Conservation (phyloP, 2,113 vertebrate genomes). For the Amphiprion ocellaris region DNA sequence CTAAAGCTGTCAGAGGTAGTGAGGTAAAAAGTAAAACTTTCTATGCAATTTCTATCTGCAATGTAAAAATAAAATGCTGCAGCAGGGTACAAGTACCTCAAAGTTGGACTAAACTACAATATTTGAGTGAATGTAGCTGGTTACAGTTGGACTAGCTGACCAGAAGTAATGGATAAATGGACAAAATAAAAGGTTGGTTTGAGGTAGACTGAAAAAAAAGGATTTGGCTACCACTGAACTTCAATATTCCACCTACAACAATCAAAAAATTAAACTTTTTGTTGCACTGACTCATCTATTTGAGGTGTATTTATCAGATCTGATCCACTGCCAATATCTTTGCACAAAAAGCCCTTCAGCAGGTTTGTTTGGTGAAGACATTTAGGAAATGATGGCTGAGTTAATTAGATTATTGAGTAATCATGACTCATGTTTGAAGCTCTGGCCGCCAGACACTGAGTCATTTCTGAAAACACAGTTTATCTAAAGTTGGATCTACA, state of each 20-base stretch:
- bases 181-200: not conserved
- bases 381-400: not conserved
- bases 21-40: too few species aligned
- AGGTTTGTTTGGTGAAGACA: slow-evolving; percentile 9
- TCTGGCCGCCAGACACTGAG: slow-evolving; percentile 11
- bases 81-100: too few species aligned
- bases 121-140: too few species aligned
- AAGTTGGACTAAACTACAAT: too few species aligned
- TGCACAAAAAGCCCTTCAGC: not conserved
- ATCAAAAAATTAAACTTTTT: not conserved
- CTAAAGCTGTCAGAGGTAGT: not conserved
- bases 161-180: not conserved
- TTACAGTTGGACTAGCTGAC: not conserved
- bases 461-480: slow-evolving; percentile 26
- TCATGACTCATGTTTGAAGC: not conserved
- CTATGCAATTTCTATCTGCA: too few species aligned
- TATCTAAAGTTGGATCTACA: not conserved
- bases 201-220: too few species aligned
- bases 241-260: not conserved
- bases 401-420: slow-evolving; percentile 16
- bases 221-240: too few species aligned
- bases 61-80: too few species aligned
- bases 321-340: slow-evolving; percentile 4
- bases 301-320: not conserved
- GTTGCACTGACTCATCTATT: not conserved